A percentile compares a stretch with the other conserved stretches of the same genome.
Evolutionary conservation across 2,797 vertebrate genomes (phyloP).

Genomic region (Myripristis jacobus): DNA sequence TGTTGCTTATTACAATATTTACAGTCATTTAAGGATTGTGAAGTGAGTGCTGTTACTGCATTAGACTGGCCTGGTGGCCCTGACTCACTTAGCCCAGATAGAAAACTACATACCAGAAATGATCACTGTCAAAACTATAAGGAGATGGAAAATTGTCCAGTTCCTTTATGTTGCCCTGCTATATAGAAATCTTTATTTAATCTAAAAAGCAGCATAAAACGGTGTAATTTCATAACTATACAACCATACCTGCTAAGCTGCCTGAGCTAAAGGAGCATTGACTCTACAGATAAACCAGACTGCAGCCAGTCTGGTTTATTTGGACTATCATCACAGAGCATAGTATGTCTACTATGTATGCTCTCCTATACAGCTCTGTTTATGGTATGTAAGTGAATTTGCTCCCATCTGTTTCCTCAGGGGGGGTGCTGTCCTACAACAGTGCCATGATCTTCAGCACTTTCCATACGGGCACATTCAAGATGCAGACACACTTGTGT

Average conservation of each 20-base stretch:
- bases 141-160: constrained; percentile 30
- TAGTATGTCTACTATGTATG: constrained; percentile 38
- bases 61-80: constrained; percentile 72
- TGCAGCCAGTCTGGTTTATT: constrained; percentile 31
- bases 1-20: constrained; percentile 85
- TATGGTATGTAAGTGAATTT: constrained; percentile 71
- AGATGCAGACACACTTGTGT: constrained; percentile 60
- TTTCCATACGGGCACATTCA: constrained; percentile 62
- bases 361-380: constrained; percentile 66
- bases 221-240: constrained; percentile 24
- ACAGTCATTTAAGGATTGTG: constrained; percentile 78
- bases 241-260: constrained; percentile 3
- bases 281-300: constrained; percentile 2
- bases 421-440: constrained; percentile 73
- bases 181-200: constrained; percentile 32
- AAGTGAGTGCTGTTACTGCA: constrained; percentile 71
- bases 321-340: constrained; percentile 33
- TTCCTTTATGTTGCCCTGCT: not conserved
- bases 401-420: constrained; percentile 77
- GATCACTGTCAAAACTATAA: constrained; percentile 60
- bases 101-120: constrained; percentile 61
- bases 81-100: constrained; percentile 61
- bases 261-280: not conserved
- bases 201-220: not conserved
- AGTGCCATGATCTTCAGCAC: constrained; percentile 72